phyloP scores from a whole-genome alignment of 1,140 invertebrate species.

The Neelides sp. region DNA sequence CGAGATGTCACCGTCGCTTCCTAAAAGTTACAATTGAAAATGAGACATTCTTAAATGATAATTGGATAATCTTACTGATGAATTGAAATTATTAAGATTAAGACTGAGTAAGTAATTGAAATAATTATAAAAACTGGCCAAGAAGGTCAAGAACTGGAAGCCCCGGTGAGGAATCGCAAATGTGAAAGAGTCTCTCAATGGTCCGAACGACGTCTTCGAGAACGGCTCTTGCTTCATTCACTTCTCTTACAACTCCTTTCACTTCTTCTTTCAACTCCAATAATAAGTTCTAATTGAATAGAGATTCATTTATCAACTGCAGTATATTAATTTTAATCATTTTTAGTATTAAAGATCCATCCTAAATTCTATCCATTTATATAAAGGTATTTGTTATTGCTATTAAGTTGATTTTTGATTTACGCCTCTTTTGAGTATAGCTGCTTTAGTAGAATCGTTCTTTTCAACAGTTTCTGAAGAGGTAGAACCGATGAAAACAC shows the following conservation, averaged over 20 bases:
- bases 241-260: conserved; percentile 4
- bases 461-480: conserved; percentile 21
- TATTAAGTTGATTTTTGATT: neutral
- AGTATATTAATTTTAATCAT: neutral
- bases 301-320: neutral
- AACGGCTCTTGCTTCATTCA: conserved; percentile 4
- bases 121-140: conserved; percentile 3
- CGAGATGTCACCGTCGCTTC: too few species aligned
- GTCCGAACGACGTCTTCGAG: conserved; percentile 22
- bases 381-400: neutral
- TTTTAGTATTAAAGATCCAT: conserved; percentile 2
- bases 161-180: conserved; percentile 18
- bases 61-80: too few species aligned
- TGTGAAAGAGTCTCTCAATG: conserved; percentile 22
- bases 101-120: neutral
- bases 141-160: conserved; percentile 23
- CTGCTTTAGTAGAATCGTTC: conserved; percentile 23
- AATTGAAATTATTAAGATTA: neutral
- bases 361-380: neutral
- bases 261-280: conserved; percentile 16
- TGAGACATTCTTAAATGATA: too few species aligned
- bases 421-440: conserved; percentile 18
- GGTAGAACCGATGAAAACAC: conserved; percentile 14
- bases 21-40: too few species aligned
- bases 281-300: conserved; percentile 8